Evolutionary conservation across 2,888 invertebrate species (phyloP).

Genomic region (Pseudanteris insignis): DNA sequence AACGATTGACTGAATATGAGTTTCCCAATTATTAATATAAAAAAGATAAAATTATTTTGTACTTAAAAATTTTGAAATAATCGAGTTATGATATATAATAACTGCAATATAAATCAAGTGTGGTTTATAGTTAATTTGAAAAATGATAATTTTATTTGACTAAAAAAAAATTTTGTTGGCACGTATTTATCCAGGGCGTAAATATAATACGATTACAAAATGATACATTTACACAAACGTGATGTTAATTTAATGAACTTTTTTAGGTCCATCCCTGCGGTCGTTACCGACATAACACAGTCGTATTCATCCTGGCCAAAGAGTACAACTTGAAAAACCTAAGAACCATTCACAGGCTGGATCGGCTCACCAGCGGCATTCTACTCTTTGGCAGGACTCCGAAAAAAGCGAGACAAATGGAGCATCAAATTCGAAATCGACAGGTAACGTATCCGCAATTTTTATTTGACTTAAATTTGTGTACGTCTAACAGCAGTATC

Average conservation of each 20-base stretch:
- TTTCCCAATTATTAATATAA: too few species aligned
- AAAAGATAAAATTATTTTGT: too few species aligned
- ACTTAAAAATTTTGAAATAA: too few species aligned
- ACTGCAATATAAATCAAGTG: too few species aligned
- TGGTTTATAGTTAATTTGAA: too few species aligned
- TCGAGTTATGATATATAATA: too few species aligned
- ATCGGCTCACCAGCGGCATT: constrained; percentile 94
- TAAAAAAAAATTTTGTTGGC: constrained; percentile 9
- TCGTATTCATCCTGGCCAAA: constrained; percentile 95
- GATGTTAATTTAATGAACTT: constrained; percentile 22
- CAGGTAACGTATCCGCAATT: constrained; percentile 65
- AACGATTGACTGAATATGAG: too few species aligned
- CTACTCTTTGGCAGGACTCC: constrained; percentile 93
- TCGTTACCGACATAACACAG: constrained; percentile 95
- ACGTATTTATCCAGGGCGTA: constrained; percentile 9
- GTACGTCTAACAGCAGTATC: not conserved
- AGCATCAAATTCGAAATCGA: constrained; percentile 91
- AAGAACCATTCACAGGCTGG: constrained; percentile 93
- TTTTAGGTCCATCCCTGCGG: constrained; percentile 97
- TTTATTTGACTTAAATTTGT: not conserved
- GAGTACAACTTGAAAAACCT: constrained; percentile 94
- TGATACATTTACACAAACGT: too few species aligned
- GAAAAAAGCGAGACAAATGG: constrained; percentile 93
- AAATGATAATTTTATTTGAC: not conserved
- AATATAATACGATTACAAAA: constrained; percentile 20